These are phyloP conservation scores for Cheirogaleus major DNA, from an alignment of 2,797 vertebrate species.

Conservation along the genomic window DNA sequence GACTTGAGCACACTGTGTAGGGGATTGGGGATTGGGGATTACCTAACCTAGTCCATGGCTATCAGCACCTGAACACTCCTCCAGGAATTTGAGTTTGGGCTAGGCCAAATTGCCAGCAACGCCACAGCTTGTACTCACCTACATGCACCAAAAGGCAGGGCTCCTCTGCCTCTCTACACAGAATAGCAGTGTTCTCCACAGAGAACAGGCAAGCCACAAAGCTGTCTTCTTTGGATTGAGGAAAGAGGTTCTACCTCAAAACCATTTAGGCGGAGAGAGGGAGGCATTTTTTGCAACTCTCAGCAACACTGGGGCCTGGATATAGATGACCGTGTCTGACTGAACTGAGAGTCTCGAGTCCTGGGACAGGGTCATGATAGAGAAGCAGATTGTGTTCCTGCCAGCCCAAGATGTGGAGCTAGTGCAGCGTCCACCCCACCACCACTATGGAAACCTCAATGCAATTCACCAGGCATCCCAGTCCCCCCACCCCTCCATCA, in stretches of 20 bases:
- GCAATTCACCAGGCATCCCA: background rate
- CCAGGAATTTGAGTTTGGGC: background rate
- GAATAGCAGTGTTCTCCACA: background rate
- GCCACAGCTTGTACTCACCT: background rate
- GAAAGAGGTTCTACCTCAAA: background rate
- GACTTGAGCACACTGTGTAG: background rate
- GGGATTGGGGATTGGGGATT: background rate
- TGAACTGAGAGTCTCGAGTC: background rate
- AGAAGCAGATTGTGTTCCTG: background rate
- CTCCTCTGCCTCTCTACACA: background rate
- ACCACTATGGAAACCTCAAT: too few relatives aligned
- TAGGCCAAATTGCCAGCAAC: background rate
- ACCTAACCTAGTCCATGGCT: background rate
- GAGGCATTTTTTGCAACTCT: background rate
- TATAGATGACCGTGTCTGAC: background rate
- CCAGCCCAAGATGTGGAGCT: background rate
- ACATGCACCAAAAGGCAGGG: background rate
- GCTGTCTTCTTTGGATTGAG: background rate
- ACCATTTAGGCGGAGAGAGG: background rate
- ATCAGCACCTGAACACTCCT: background rate
- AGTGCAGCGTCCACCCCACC: too few relatives aligned
- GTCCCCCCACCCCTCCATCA: background rate
- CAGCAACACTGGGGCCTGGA: background rate
- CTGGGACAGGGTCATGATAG: background rate
- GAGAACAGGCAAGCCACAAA: background rate